Conservation (phyloP, 2,113 vertebrate species). For the Piaya cayana region DNA sequence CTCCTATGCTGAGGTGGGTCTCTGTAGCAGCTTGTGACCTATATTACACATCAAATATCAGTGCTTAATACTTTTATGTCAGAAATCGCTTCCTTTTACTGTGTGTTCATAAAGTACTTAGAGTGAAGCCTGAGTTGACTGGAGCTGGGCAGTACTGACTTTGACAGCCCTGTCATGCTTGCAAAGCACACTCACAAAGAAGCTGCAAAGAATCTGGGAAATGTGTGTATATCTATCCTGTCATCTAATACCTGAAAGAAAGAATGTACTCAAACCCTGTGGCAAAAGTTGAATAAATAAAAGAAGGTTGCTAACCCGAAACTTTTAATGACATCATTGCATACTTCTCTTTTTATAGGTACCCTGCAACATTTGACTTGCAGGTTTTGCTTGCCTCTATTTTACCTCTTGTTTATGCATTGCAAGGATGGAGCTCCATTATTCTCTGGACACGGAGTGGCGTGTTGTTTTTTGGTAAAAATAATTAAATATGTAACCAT, state of each 20-base stretch:
- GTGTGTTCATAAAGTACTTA: background rate
- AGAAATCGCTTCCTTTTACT: background rate
- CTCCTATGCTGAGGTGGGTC: background rate
- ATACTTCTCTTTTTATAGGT: background rate
- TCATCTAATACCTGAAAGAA: background rate
- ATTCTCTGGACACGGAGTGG: background rate
- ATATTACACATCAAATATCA: fast-evolving
- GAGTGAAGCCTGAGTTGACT: background rate
- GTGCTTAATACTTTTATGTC: background rate
- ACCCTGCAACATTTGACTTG: background rate
- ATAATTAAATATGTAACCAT: background rate
- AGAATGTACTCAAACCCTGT: background rate
- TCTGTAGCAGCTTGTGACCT: background rate
- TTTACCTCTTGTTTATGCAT: background rate
- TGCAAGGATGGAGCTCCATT: background rate
- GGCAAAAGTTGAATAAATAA: background rate
- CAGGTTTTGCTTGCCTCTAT: background rate
- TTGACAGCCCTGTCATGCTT: background rate
- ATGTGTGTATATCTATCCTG: background rate
- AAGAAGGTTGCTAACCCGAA: background rate
- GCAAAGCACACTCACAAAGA: background rate
- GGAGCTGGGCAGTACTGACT: background rate
- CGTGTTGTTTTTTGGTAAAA: background rate
- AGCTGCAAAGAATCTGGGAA: background rate
- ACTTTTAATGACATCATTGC: background rate